A percentile compares a stretch with the other conserved stretches of the same genome.
Conservation (phyloP, 2,888 invertebrate species). For the Liodrosophila aerea region DNA sequence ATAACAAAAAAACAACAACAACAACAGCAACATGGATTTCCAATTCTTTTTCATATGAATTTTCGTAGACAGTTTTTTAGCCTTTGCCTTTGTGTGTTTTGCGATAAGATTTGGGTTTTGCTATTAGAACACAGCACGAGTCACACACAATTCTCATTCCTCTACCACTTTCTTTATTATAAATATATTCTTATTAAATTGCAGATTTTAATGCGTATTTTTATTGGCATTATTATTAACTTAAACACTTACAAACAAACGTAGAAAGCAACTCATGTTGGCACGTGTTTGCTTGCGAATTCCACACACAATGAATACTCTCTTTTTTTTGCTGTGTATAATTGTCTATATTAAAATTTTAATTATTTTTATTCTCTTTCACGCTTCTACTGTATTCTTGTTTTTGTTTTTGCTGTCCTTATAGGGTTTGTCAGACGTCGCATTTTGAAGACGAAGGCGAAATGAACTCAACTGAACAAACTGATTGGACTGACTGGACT, state of each 20-base stretch:
- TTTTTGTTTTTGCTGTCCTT: slow-evolving; percentile 28
- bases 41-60: background rate
- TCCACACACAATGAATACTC: slow-evolving; percentile 24
- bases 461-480: slow-evolving; percentile 2
- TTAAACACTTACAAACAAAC: slow-evolving; percentile 66
- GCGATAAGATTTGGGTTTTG: slow-evolving; percentile 46
- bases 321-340: slow-evolving; percentile 3
- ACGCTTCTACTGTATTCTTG: too few relatives aligned
- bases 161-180: slow-evolving; percentile 1
- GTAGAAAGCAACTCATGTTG: slow-evolving; percentile 70
- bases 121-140: slow-evolving; percentile 17
- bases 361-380: slow-evolving; percentile 22
- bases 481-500: slow-evolving; percentile 20
- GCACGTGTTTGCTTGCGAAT: slow-evolving; percentile 48
- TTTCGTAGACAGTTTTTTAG: slow-evolving; percentile 5
- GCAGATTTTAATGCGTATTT: background rate
- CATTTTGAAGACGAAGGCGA: slow-evolving; percentile 32
- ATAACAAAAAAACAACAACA: background rate
- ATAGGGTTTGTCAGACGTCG: slow-evolving; percentile 51
- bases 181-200: slow-evolving; percentile 1
- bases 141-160: slow-evolving; percentile 33
- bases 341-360: slow-evolving; percentile 43
- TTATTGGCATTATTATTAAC: slow-evolving; percentile 1
- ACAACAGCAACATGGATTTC: background rate
- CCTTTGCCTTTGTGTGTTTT: slow-evolving; percentile 30